Evolutionary conservation across 2,113 vertebrate genomes (phyloP), one percentile per base, ranked within the genome.

Genomic region (Pedetes capensis): DNA sequence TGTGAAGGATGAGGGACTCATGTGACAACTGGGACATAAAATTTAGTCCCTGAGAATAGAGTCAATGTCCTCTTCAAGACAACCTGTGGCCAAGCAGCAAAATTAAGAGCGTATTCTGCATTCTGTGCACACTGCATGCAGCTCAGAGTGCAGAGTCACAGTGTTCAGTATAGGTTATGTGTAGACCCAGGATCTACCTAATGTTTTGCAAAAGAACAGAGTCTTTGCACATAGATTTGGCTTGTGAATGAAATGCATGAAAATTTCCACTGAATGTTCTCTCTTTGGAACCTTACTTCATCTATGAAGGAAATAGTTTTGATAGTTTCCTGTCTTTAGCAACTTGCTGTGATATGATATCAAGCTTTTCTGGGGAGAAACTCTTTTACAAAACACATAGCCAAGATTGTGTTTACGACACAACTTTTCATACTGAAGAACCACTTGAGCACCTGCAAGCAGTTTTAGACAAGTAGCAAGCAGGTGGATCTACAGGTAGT

Each of bases 131-230:
- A 22, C 49, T 69, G 53, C 5, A 2, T 64, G 23, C 47, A 42
- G 10, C 44, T 82, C 59, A 82, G 74, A 57, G 2, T 39, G 5
- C 8, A 66, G 13, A 74, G 20, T 49, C 78, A 66, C 0, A 37
- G 2, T 44, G 16, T 55, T 7, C 12, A 47, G 2, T 2, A 42
- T 2, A 51, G 9, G 14, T 79, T 1, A 8, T 12, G 0, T 79
- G 18, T 34, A 29, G 27, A 84, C 32, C 80, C 2, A 7, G 44
- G 23, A 32, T 51, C 25, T 11, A 14, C 4, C 7, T 78, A 39
- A 0, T 68, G 18, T 47, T 64, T 57, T 80, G 39, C 29, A 59
- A 49, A 47, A 32, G 55, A 34, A 11, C 32, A 66, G 4, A 37
- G 23, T 80, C 66, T 57, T 53, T n/a, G 42, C 29, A 37, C 32